Base-by-base conservation (phyloP, 2,888 invertebrate genomes). In the Eristalis pertinax region DNA sequence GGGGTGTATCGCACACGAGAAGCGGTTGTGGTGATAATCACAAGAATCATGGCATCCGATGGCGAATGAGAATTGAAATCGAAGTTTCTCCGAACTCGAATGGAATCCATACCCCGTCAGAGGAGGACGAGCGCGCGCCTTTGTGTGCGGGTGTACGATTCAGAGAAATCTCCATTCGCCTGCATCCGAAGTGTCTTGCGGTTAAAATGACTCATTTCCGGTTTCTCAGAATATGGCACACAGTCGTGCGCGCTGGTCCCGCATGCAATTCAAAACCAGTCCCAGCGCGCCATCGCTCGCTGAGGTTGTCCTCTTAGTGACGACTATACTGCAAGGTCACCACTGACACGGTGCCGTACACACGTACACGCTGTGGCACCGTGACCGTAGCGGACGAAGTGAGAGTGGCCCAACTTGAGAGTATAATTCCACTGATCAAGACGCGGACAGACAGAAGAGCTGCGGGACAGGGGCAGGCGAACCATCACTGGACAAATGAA, bases 251-350 rank as follows among this genome's bases (percentile, higher is more conserved):
- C 22, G 65, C 11, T 10, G 43, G 73, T 62, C 74, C 69, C 75
- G 75, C 35, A 76, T 82, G 75, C 75, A 70, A 76, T 50, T 60
- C n/a, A 24, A 69, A 81, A 81, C 75, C 70, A 76, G 70, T 67
- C 58, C 10, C 43, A 60, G 32, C 35, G 38, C 43, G 73, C 58
- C 35, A 58, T 41, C 70, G 50, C 58, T 22, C 60, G n/a, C n/a
- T 58, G 56, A 19, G 77, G 10, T 8, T 35, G 8, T 38, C 13
- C 2, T 29, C 3, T 50, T 8, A 50, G 64, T 32, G 65, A 56
- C 62, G 69, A 69, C 22, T 74, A 86, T 78, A 69, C 79, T 83
- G 75, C 86, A 83, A 86, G 86, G 83, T 75, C 83, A 56, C 63
- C 41, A 32, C 70, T 74, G 65, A 75, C 74, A 69, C 81, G 70